Evolutionary conservation across 1,140 invertebrate species (phyloP).

Genomic region (Drosophila mojavensis): DNA sequence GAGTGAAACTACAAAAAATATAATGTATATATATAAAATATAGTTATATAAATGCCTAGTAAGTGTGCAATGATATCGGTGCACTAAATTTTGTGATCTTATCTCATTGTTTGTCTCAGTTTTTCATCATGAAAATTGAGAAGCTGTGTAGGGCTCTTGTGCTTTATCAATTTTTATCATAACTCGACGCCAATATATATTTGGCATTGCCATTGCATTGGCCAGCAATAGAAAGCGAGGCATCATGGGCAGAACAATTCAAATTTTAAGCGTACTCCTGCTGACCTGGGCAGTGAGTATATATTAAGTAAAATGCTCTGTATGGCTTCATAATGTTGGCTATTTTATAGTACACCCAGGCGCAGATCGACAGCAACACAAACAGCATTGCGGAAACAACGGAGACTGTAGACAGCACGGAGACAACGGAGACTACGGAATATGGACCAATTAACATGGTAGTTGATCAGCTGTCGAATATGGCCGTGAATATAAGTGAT

Average conservation of each 20-base stretch:
- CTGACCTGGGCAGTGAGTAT: slow-evolving; percentile 49
- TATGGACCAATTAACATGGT: slow-evolving; percentile 67
- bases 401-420: slow-evolving; percentile 24
- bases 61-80: not conserved
- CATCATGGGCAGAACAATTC: slow-evolving; percentile 33
- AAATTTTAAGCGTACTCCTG: slow-evolving; percentile 37
- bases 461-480: slow-evolving; percentile 53
- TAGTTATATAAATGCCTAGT: not conserved
- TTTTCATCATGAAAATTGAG: slow-evolving; percentile 42
- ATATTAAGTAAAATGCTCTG: not conserved
- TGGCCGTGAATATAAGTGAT: slow-evolving; percentile 59
- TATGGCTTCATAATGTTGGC: not conserved
- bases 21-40: too few species aligned
- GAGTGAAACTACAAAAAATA: too few species aligned
- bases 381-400: slow-evolving; percentile 30
- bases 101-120: not conserved
- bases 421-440: slow-evolving; percentile 53
- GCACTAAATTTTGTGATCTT: not conserved
- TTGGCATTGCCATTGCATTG: not conserved
- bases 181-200: slow-evolving; percentile 19
- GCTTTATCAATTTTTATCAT: not conserved
- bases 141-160: slow-evolving; percentile 36
- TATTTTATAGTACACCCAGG: slow-evolving; percentile 26
- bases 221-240: slow-evolving; percentile 14
- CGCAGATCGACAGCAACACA: slow-evolving; percentile 11